phyloP scores from a whole-genome alignment of 1,140 invertebrate genomes.

The Philopotamus ludificatus region DNA sequence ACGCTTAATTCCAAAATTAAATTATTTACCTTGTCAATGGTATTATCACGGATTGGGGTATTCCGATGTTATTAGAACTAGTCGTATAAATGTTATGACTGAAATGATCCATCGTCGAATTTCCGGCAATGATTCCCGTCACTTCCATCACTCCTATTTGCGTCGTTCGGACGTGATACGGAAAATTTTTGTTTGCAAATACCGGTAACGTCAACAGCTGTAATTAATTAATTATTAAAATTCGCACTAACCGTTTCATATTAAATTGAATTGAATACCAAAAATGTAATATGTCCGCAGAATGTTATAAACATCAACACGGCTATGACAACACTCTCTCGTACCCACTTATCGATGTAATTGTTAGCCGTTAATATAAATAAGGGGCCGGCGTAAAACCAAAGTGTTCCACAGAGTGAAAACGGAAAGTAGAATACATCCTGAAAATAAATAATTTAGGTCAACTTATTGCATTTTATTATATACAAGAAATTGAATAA shows the following conservation, averaged over 20 bases:
- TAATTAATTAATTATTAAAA: neutral
- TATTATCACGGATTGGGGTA: constrained; percentile 57
- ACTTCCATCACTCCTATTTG: constrained; percentile 71
- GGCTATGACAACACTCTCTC: constrained; percentile 83
- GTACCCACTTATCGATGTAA: constrained; percentile 84
- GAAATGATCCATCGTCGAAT: constrained; percentile 61
- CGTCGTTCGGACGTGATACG: constrained; percentile 81
- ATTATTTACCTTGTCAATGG: constrained; percentile 53
- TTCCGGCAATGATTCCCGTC: constrained; percentile 50
- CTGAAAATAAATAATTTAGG: constrained; percentile 58
- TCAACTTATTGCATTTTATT: neutral
- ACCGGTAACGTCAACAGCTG: constrained; percentile 78
- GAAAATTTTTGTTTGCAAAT: constrained; percentile 81
- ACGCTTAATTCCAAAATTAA: neutral
- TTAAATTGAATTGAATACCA: constrained; percentile 50
- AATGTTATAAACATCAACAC: constrained; percentile 75
- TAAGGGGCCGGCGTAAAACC: constrained; percentile 79
- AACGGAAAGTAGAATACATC: constrained; percentile 71
- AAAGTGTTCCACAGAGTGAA: constrained; percentile 75
- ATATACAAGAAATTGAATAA: constrained; percentile 18
- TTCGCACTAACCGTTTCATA: neutral
- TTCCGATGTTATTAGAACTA: constrained; percentile 43
- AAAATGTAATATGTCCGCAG: constrained; percentile 77
- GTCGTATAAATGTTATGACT: constrained; percentile 62
- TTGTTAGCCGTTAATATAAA: constrained; percentile 80